Percentiles rank a stretch among this genome's conserved stretches.
Evolutionary conservation across 2,113 vertebrate genomes (phyloP).

Genomic region (Austrofundulus limnaeus): DNA sequence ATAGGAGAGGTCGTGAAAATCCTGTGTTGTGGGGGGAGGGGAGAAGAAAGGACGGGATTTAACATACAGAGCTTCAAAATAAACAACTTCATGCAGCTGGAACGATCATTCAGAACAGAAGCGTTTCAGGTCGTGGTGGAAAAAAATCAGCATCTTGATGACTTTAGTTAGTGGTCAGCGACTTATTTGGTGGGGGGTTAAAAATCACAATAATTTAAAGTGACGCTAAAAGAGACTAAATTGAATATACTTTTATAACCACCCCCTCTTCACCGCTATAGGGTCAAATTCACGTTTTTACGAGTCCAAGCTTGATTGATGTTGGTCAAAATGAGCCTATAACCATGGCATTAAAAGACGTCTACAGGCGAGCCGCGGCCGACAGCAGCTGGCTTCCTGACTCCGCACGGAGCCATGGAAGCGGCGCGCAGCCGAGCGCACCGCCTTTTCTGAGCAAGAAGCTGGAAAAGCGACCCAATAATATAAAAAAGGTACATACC

Average conservation of each 20-base stretch:
- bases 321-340: constrained; percentile 20
- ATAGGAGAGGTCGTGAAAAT: constrained; percentile 43
- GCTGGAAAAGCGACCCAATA: constrained; percentile 21
- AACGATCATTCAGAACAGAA: constrained; percentile 8
- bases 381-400: constrained; percentile 50
- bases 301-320: constrained; percentile 8
- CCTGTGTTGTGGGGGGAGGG: constrained; percentile 41
- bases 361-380: constrained; percentile 28
- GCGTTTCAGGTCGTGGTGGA: background rate
- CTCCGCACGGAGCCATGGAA: constrained; percentile 41
- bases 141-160: constrained; percentile 33
- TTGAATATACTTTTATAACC: background rate
- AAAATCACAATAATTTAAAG: constrained; percentile 11
- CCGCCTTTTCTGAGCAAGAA: constrained; percentile 13
- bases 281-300: background rate
- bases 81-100: constrained; percentile 15
- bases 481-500: constrained; percentile 64
- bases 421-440: constrained; percentile 36
- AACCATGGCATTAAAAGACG: constrained; percentile 13
- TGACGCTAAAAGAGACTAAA: background rate
- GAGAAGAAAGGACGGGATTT: constrained; percentile 53
- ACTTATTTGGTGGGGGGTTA: background rate
- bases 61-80: constrained; percentile 31
- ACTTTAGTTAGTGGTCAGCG: constrained; percentile 61
- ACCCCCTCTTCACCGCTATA: background rate